A percentile compares a stretch with the other conserved stretches of the same genome.
phyloP scores from a whole-genome alignment of 1,140 invertebrate genomes.

The Cydia strobilella region DNA sequence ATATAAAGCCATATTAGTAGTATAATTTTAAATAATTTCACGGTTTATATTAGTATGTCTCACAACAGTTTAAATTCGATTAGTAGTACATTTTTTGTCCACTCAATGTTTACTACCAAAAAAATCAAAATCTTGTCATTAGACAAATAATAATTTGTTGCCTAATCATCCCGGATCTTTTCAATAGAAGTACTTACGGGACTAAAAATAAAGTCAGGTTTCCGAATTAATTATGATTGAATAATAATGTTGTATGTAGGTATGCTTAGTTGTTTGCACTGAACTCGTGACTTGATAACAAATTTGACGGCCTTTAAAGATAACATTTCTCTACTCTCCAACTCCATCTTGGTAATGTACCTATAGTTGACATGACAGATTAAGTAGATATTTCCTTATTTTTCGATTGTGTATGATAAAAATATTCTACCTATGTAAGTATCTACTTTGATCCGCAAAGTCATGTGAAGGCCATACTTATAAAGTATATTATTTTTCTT shows the following conservation, averaged over 20 bases:
- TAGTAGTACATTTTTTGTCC: no score
- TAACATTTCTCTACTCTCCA: constrained; percentile 7
- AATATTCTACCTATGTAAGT: not conserved
- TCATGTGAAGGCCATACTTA: not conserved
- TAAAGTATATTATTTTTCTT: not conserved
- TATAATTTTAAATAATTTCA: no score
- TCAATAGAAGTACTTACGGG: not conserved
- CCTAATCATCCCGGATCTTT: not conserved
- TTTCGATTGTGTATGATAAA: not conserved
- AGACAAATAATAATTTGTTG: no score
- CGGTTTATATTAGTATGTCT: no score
- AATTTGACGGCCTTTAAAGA: constrained; percentile 24
- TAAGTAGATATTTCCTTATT: constrained; percentile 20
- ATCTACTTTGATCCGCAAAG: not conserved
- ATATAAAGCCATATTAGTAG: no score
- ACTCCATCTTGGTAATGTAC: not conserved
- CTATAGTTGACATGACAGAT: constrained; percentile 23
- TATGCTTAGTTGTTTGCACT: constrained; percentile 9
- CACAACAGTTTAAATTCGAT: no score
- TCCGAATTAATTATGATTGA: not conserved
- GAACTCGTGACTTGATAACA: constrained; percentile 26
- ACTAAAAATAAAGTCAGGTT: not conserved
- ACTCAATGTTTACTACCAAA: not conserved
- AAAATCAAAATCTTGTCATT: not conserved
- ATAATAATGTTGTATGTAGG: not conserved